phyloP scores from a whole-genome alignment of 2,888 invertebrate species.

The Pedicia rivosa region DNA sequence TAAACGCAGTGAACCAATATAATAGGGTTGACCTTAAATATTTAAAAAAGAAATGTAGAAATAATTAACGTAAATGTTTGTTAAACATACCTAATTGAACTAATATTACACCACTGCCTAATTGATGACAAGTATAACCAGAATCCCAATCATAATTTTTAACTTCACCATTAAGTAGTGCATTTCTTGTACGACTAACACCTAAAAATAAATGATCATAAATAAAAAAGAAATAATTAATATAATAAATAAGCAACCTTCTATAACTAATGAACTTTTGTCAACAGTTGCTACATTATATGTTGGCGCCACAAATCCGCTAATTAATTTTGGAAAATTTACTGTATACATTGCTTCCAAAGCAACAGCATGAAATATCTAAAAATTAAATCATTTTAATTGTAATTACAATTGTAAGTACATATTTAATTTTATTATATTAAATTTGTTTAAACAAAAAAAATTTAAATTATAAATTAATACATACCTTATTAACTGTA shows the following conservation, averaged over 20 bases:
- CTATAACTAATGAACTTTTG: constrained; percentile 82
- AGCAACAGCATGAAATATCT: constrained; percentile 85
- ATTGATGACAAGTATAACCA: constrained; percentile 94
- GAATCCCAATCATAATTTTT: constrained; percentile 97
- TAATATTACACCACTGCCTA: constrained; percentile 85
- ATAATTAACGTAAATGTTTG: constrained; percentile 22
- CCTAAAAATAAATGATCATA: no score
- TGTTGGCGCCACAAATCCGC: constrained; percentile 64
- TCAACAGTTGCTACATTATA: constrained; percentile 87
- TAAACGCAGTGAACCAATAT: constrained; percentile 77
- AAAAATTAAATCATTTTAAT: no score
- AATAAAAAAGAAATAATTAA: no score
- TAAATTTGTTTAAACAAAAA: no score
- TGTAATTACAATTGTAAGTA: no score
- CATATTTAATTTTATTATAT: no score
- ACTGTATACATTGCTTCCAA: constrained; percentile 79
- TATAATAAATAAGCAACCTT: no score
- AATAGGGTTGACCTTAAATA: constrained; percentile 69
- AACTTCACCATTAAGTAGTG: constrained; percentile 88
- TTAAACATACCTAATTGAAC: constrained; percentile 92
- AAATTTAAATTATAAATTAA: constrained; percentile 21
- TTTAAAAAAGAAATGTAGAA: neutral
- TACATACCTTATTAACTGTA: constrained; percentile 87
- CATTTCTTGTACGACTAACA: constrained; percentile 83
- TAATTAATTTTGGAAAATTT: constrained; percentile 54